Percentiles rank a stretch among this genome's conserved stretches.
Conservation (phyloP, 2,113 vertebrate genomes). For the Actinemys pallida region DNA sequence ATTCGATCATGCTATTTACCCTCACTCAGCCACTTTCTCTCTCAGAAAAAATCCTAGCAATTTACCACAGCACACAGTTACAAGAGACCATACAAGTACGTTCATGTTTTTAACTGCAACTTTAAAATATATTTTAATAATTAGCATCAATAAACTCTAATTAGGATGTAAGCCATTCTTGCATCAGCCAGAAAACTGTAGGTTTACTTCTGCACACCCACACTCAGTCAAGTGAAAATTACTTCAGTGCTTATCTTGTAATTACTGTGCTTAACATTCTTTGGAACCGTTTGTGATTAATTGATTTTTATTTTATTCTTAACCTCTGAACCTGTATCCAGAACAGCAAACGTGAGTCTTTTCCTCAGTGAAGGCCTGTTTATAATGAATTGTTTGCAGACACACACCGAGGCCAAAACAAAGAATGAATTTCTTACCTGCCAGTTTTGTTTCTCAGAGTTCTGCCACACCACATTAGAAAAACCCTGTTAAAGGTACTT, state of each 20-base stretch:
- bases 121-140: constrained; percentile 74
- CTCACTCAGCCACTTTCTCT: constrained; percentile 5
- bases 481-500: background rate
- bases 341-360: constrained; percentile 27
- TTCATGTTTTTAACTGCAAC: constrained; percentile 64
- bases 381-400: constrained; percentile 37
- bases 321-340: constrained; percentile 30
- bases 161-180: constrained; percentile 67
- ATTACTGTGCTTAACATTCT: constrained; percentile 73
- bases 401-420: background rate
- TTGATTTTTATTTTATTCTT: constrained; percentile 44
- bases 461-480: background rate
- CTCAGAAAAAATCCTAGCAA: constrained; percentile 45
- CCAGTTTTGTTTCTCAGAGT: background rate
- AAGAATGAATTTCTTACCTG: constrained; percentile 14
- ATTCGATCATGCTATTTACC: background rate
- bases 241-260: constrained; percentile 70
- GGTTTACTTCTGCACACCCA: constrained; percentile 67
- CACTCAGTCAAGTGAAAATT: constrained; percentile 68
- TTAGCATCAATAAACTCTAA: constrained; percentile 69
- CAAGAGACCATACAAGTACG: constrained; percentile 47
- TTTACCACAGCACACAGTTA: constrained; percentile 35
- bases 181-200: constrained; percentile 57
- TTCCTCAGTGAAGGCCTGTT: constrained; percentile 50
- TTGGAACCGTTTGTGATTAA: constrained; percentile 70